Conservation (phyloP, 2,797 vertebrate genomes). For the Spea hammondii region DNA sequence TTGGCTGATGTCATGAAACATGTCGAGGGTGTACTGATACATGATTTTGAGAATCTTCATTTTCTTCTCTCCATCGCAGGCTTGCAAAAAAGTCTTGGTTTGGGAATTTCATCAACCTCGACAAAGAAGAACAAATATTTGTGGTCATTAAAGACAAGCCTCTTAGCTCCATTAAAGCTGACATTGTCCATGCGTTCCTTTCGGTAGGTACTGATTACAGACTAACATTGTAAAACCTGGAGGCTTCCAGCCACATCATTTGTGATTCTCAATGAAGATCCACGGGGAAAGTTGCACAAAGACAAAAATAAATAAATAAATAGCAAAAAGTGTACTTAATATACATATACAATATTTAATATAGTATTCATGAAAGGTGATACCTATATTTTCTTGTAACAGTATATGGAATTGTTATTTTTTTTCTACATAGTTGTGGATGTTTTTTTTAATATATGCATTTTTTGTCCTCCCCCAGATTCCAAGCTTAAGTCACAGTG, state of each 20-base stretch:
- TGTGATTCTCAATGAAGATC: too few relatives aligned
- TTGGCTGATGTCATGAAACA: too few relatives aligned
- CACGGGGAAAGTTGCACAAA: too few relatives aligned
- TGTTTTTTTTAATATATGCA: neutral
- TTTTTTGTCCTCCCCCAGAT: slow-evolving; percentile 67
- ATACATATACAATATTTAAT: too few relatives aligned
- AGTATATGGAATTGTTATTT: too few relatives aligned
- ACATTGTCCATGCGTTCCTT: slow-evolving; percentile 91
- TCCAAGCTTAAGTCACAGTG: slow-evolving; percentile 88
- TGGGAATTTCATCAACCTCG: slow-evolving; percentile 90
- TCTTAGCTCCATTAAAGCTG: slow-evolving; percentile 90
- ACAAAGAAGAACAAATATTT: slow-evolving; percentile 93
- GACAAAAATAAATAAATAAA: too few relatives aligned
- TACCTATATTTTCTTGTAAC: too few relatives aligned
- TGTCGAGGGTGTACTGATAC: neutral
- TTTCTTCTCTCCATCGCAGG: slow-evolving; percentile 59
- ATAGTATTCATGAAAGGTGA: too few relatives aligned
- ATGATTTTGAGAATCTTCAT: neutral
- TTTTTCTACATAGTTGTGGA: too few relatives aligned
- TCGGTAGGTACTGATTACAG: slow-evolving; percentile 72
- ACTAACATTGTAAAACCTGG: neutral
- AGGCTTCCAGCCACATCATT: too few relatives aligned
- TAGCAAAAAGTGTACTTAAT: too few relatives aligned
- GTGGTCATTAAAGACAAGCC: slow-evolving; percentile 91
- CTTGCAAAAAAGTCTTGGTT: slow-evolving; percentile 94